These are phyloP conservation scores for Oreortyx pictus DNA, from an alignment of 2,797 vertebrate species.

Conservation along the genomic window DNA sequence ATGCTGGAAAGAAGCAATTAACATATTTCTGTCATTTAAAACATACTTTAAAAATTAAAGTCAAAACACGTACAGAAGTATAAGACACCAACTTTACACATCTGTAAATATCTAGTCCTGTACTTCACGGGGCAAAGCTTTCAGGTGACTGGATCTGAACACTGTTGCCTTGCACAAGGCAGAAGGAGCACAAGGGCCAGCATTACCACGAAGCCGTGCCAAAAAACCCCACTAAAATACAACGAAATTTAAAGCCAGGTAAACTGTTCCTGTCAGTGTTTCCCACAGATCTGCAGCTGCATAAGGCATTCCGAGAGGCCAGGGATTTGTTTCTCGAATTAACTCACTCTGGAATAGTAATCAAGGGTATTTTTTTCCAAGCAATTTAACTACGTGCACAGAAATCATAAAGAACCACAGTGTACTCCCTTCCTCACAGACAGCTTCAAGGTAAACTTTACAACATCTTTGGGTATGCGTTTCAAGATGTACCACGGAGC, in stretches of 20 bases:
- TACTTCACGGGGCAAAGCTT: neutral
- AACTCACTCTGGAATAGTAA: neutral
- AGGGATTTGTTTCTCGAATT: constrained; percentile 18
- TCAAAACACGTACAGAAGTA: constrained; percentile 5
- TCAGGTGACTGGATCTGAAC: constrained; percentile 33
- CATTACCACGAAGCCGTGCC: neutral
- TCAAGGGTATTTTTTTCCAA: neutral
- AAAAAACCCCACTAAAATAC: constrained; percentile 2
- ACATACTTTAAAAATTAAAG: neutral
- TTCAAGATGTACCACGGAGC: neutral
- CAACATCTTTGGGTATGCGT: neutral
- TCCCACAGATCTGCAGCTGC: neutral
- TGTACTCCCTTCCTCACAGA: neutral
- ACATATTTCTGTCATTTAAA: constrained; percentile 6
- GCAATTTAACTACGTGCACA: neutral
- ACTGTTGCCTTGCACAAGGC: too few species aligned
- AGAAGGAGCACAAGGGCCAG: neutral
- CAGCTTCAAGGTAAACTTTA: neutral
- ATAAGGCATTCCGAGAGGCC: constrained; percentile 13
- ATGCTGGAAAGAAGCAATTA: neutral
- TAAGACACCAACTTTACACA: neutral
- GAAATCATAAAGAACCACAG: neutral
- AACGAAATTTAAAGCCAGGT: neutral
- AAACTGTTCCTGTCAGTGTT: neutral
- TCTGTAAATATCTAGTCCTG: constrained; percentile 38